Percentiles rank a stretch among this genome's conserved stretches.
Evolutionary conservation across 1,140 invertebrate genomes (phyloP).

Genomic region (Drosophila bipectinata): DNA sequence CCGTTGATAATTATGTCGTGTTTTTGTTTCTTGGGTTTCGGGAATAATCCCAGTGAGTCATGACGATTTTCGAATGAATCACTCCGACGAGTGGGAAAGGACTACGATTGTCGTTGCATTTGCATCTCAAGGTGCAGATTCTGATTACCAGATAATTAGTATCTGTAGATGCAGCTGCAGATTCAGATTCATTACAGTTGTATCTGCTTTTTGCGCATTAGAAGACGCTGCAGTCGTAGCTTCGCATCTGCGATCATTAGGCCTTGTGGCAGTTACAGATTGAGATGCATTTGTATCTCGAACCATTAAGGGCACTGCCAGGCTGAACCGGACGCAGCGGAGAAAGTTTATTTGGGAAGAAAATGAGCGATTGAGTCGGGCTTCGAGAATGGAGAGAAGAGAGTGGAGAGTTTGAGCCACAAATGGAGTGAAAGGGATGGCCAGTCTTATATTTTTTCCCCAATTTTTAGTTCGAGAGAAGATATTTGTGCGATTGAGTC

Average conservation of each 20-base stretch:
- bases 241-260: neutral
- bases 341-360: constrained; percentile 58
- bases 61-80: constrained; percentile 27
- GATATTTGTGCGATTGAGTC: too few species aligned
- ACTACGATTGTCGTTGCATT: too few species aligned
- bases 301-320: constrained; percentile 39
- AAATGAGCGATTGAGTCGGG: constrained; percentile 12
- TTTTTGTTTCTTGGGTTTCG: constrained; percentile 11
- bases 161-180: neutral
- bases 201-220: neutral
- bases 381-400: neutral
- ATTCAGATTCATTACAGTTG: neutral
- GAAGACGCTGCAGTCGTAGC: constrained; percentile 3
- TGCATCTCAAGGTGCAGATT: too few species aligned
- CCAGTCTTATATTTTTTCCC: too few species aligned
- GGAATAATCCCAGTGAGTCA: constrained; percentile 39
- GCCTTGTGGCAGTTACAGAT: constrained; percentile 1
- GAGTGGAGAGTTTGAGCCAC: neutral
- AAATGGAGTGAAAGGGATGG: neutral
- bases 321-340: constrained; percentile 22
- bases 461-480: too few species aligned
- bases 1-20: constrained; percentile 18
- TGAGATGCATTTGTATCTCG: constrained; percentile 37
- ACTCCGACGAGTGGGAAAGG: neutral
- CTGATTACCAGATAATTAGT: neutral